A percentile compares a stretch with the other conserved stretches of the same genome.
phyloP scores from a whole-genome alignment of 2,113 vertebrate species.

The Peromyscus californicus region DNA sequence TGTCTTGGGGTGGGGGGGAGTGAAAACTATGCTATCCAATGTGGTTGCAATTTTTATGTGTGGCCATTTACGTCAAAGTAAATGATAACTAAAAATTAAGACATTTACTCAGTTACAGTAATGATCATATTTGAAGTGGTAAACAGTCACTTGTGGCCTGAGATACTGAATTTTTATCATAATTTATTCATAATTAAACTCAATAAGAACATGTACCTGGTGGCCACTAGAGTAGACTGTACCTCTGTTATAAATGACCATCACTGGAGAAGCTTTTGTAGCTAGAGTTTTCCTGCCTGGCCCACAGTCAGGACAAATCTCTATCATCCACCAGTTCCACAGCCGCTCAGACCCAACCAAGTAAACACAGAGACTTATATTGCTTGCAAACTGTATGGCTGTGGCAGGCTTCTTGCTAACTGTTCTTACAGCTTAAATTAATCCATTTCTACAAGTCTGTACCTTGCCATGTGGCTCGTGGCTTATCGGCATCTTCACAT shows the following conservation, averaged over 20 bases:
- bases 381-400: no score
- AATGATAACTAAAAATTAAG: slow-evolving; percentile 22
- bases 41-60: background rate
- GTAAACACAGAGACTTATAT: no score
- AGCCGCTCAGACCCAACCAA: no score
- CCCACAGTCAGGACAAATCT: no score
- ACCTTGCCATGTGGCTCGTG: no score
- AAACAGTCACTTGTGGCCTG: background rate
- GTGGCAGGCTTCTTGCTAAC: no score
- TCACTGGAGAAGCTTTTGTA: background rate
- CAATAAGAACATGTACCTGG: background rate
- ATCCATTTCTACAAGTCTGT: no score
- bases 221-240: background rate
- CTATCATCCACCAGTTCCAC: no score
- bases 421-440: no score
- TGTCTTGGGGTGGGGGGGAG: background rate
- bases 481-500: no score
- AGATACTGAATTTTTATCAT: slow-evolving; percentile 39
- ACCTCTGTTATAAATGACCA: background rate
- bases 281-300: no score
- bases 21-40: background rate
- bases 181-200: background rate
- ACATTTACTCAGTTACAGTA: background rate
- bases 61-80: slow-evolving; percentile 54
- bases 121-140: background rate